A percentile compares a stretch with the other conserved stretches of the same genome.
Conservation (phyloP, 2,113 vertebrate species). For the Phalacrocorax carbo region DNA sequence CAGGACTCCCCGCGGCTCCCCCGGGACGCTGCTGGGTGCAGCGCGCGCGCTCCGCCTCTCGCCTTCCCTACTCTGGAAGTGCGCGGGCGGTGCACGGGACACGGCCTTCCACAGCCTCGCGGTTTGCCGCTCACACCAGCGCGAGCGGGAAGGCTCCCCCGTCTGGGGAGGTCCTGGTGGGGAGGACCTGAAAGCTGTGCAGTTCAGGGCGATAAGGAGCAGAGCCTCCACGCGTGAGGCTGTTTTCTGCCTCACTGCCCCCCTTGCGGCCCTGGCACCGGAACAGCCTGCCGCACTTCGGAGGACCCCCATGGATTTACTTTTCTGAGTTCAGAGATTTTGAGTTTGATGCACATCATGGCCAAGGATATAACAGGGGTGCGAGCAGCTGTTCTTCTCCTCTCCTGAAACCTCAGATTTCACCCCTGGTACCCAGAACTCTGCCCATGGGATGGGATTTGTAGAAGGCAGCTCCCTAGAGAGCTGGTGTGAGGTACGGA, state of each 20-base stretch:
- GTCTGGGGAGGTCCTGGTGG: not conserved
- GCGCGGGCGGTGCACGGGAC: rapidly evolving
- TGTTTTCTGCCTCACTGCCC: not conserved
- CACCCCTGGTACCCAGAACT: not conserved
- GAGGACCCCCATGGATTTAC: no score
- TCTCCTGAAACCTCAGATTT: not conserved
- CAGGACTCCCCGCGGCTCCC: not conserved
- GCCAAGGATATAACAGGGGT: not conserved
- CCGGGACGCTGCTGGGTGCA: not conserved
- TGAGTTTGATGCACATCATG: not conserved
- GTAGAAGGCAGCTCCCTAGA: not conserved
- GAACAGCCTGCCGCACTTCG: not conserved
- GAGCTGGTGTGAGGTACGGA: not conserved
- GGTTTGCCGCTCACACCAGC: rapidly evolving
- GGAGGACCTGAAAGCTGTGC: not conserved
- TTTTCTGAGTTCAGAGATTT: not conserved
- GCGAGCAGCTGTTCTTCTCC: not conserved
- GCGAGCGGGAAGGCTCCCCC: not conserved
- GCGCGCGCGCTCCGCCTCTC: rapidly evolving
- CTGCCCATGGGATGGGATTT: not conserved
- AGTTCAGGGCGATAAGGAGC: not conserved
- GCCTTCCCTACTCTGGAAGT: rapidly evolving
- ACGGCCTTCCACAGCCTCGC: rapidly evolving
- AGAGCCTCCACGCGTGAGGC: rapidly evolving
- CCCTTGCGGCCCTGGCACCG: not conserved